These are phyloP conservation scores for Anabacerthia variegaticeps DNA, from an alignment of 2,797 vertebrate species.

Conservation along the genomic window DNA sequence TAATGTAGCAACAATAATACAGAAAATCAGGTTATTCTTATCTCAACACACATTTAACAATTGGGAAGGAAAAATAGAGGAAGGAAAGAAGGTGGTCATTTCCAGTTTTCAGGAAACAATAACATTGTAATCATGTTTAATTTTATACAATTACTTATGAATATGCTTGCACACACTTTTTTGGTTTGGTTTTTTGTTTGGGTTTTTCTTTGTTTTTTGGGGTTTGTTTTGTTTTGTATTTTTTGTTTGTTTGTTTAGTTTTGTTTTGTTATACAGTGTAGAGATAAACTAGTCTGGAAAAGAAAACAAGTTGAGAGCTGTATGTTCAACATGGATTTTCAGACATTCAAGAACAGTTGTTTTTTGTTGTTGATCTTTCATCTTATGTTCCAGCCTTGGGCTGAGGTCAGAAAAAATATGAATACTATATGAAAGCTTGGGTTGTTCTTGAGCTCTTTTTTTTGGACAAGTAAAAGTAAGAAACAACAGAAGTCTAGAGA, in stretches of 20 bases:
- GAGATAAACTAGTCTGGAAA: background rate
- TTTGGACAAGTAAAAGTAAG: background rate
- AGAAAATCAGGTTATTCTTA: constrained; percentile 6
- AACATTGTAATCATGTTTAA: background rate
- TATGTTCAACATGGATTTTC: background rate
- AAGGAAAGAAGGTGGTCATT: background rate
- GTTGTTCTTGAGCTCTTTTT: background rate
- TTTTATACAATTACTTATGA: background rate
- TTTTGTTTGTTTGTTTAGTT: background rate
- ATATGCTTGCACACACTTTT: background rate
- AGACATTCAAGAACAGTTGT: background rate
- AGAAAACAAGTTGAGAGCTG: background rate
- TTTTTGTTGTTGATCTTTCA: background rate
- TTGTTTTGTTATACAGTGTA: background rate
- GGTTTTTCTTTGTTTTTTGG: background rate
- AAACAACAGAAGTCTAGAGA: background rate
- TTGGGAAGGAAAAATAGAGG: background rate
- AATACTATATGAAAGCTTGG: background rate
- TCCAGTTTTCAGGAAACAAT: background rate
- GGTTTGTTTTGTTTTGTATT: background rate
- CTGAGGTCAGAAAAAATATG: background rate
- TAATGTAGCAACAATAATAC: background rate
- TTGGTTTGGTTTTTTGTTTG: background rate
- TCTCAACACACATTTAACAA: constrained; percentile 1
- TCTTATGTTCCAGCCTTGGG: background rate